A percentile compares a stretch with the other conserved stretches of the same genome.
Evolutionary conservation across 2,113 vertebrate species (phyloP).

Genomic region (Sardina pilchardus): DNA sequence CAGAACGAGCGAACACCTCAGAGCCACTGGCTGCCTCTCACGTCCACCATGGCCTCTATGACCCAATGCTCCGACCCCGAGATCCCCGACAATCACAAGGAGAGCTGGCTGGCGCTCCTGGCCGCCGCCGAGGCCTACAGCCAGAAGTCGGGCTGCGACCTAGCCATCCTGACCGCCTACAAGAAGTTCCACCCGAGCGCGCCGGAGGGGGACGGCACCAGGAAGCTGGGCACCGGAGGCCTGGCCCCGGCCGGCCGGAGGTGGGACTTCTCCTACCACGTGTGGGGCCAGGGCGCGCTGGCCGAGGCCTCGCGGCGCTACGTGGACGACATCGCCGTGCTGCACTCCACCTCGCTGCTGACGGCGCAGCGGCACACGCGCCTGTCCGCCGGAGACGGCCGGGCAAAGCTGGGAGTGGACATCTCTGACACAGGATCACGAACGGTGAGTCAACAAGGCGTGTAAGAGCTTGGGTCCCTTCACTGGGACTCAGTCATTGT

Average conservation of each 20-base stretch:
- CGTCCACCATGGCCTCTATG: constrained; percentile 68
- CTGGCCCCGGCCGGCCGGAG: constrained; percentile 50
- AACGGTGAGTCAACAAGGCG: neutral
- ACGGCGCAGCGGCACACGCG: constrained; percentile 68
- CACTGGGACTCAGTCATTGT: neutral
- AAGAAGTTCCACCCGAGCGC: constrained; percentile 67
- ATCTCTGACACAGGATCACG: constrained; percentile 51
- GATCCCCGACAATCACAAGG: constrained; percentile 84
- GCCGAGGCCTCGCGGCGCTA: constrained; percentile 81
- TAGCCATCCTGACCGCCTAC: constrained; percentile 82
- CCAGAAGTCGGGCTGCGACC: constrained; percentile 83
- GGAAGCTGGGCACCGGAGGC: constrained; percentile 61
- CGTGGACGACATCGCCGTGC: constrained; percentile 85
- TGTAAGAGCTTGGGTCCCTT: neutral
- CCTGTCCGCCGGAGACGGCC: constrained; percentile 48
- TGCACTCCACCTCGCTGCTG: constrained; percentile 80
- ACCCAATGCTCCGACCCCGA: constrained; percentile 64
- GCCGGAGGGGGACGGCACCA: constrained; percentile 50
- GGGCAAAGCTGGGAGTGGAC: constrained; percentile 56
- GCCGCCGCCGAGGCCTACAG: constrained; percentile 81
- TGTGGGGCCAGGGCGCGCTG: constrained; percentile 83
- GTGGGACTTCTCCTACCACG: constrained; percentile 74
- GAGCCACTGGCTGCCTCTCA: constrained; percentile 21
- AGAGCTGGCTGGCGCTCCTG: constrained; percentile 84
- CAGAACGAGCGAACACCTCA: neutral